Evolutionary conservation across 2,797 vertebrate genomes (phyloP).

Genomic region (Helarctos malayanus): DNA sequence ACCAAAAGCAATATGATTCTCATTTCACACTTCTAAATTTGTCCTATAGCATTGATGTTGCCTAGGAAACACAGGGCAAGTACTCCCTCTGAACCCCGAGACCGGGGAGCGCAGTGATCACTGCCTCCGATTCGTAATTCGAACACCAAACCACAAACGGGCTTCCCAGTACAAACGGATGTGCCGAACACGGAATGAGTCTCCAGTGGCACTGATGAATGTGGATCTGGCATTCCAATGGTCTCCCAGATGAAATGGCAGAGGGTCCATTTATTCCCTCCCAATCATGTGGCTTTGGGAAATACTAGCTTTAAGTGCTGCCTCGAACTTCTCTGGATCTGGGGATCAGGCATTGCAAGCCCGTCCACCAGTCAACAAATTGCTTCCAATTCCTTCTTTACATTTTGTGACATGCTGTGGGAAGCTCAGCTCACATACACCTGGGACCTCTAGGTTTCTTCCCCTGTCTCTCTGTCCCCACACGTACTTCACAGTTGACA

Average conservation of each 20-base stretch:
- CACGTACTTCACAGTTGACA: background rate
- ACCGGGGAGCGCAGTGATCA: background rate
- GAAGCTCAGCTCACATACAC: background rate
- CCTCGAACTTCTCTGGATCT: background rate
- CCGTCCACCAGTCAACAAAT: background rate
- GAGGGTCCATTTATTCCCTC: background rate
- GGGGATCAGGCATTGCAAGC: background rate
- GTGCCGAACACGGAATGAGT: background rate
- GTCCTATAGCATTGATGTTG: background rate
- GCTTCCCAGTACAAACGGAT: background rate
- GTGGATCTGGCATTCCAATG: background rate
- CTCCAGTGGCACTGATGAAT: background rate
- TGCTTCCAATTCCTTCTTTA: background rate
- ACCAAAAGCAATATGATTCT: conserved; percentile 50
- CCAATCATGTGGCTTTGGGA: background rate
- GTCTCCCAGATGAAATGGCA: background rate
- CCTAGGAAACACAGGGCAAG: conserved; percentile 46
- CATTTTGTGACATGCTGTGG: background rate
- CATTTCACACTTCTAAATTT: conserved; percentile 30
- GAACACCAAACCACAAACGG: background rate
- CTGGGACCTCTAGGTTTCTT: background rate
- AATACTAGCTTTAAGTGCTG: background rate
- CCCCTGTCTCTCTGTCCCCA: background rate
- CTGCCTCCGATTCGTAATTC: background rate
- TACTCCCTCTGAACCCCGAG: background rate